A percentile compares a stretch with the other conserved stretches of the same genome.
phyloP scores from a whole-genome alignment of 2,888 invertebrate species.

The Notodonta ziczac region DNA sequence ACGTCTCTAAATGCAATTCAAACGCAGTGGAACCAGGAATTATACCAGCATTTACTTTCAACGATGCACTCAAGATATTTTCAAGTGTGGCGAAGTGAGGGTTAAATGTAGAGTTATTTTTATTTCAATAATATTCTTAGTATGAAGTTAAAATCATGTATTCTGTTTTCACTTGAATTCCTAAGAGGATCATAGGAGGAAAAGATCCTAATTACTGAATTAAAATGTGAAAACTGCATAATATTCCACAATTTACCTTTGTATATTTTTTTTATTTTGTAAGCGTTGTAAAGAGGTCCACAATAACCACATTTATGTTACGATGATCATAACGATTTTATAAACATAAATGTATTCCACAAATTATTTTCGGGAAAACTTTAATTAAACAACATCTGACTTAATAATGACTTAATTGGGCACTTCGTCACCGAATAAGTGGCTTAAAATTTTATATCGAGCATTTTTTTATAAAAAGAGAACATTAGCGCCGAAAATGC shows the following conservation, averaged over 20 bases:
- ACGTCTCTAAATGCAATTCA: slow-evolving; percentile 80
- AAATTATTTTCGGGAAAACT: neutral
- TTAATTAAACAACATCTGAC: neutral
- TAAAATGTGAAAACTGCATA: no score
- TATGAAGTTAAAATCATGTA: slow-evolving; percentile 18
- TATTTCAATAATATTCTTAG: slow-evolving; percentile 51
- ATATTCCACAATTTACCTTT: no score
- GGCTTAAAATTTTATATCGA: slow-evolving; percentile 13
- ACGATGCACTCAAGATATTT: slow-evolving; percentile 81
- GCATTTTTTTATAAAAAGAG: slow-evolving; percentile 37
- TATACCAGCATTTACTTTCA: slow-evolving; percentile 81
- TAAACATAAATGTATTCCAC: neutral
- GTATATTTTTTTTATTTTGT: no score
- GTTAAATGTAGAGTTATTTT: slow-evolving; percentile 72
- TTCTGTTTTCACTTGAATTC: slow-evolving; percentile 6
- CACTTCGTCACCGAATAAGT: slow-evolving; percentile 13
- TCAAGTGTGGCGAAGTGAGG: slow-evolving; percentile 62
- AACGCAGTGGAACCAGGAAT: slow-evolving; percentile 77
- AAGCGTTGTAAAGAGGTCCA: no score
- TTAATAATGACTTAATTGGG: slow-evolving; percentile 6
- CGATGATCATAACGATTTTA: neutral
- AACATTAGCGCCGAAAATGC: slow-evolving; percentile 52
- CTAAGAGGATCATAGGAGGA: neutral
- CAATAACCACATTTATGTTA: neutral
- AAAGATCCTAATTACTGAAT: no score